Conservation (phyloP, 2,113 vertebrate genomes). For the Struthidea cinerea region DNA sequence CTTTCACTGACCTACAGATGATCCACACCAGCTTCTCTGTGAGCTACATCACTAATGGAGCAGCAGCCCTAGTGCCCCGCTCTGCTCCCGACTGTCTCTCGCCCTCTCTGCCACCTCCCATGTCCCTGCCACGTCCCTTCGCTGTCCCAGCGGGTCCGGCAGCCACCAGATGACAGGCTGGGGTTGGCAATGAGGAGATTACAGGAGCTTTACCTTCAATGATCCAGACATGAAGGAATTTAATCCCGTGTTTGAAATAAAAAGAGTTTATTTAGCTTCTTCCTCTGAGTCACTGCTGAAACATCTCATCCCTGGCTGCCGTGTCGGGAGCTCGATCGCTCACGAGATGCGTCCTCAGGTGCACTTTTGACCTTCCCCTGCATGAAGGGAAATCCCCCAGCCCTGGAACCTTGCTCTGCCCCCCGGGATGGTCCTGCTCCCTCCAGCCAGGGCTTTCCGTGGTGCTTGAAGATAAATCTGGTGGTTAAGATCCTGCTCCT, state of each 20-base stretch:
- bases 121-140: neutral
- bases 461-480: neutral
- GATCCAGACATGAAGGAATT: slow-evolving; percentile 45
- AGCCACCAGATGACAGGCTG: neutral
- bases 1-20: neutral
- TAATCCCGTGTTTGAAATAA: slow-evolving; percentile 44
- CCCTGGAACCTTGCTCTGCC: neutral
- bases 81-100: accelerated
- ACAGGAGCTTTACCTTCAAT: slow-evolving; percentile 36
- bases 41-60: accelerated
- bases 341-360: neutral
- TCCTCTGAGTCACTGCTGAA: slow-evolving; percentile 43
- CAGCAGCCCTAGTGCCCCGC: neutral
- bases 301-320: neutral
- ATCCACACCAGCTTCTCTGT: neutral
- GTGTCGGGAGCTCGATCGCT: neutral
- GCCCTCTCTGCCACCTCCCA: neutral
- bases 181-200: neutral
- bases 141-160: neutral
- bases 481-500: neutral
- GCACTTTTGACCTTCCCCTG: neutral
- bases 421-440: neutral
- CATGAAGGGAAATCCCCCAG: neutral
- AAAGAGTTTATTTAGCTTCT: slow-evolving; percentile 37
- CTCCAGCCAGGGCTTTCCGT: neutral